Base-by-base conservation (phyloP, 2,113 vertebrate genomes). In the Pardalotus punctatus region DNA sequence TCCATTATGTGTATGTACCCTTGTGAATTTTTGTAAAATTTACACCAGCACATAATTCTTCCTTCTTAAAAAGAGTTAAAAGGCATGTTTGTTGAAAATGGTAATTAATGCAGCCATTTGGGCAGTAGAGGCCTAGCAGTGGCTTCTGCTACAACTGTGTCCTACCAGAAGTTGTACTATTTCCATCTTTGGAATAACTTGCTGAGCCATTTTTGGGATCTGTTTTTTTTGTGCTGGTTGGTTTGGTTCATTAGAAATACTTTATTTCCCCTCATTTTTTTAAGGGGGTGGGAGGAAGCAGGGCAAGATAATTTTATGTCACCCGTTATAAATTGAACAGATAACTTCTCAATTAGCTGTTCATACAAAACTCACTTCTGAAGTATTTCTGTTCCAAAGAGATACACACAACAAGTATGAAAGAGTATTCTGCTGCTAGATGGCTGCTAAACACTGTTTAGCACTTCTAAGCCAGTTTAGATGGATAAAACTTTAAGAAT, bases 251-350 rank as follows among this genome's bases (percentile, higher is more conserved):
- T 31, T 45, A 42, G 48, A 82, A 79, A 66, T 66, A 35, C 40
- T 61, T 65, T 66, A 27, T 33, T 31, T 9, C 5, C 3, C 5
- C 7, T 14, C 2, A 4, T n/a, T 36, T 51, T 67, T 40, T 62
- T 22, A 3, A 40, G 8, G 4, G 21, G 7, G 9, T 0, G 0
- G 11, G 23, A 16, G 18, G 38, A 45, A 60, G 54, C 9, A 33
- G 11, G 13, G 15, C 25, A 27, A 8, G 24, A 20, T 73, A 13
- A 19, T 58, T 74, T 74, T 45, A 3, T 36, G 29, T 54, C 6
- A 33, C 33, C 25, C 22, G 5, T 28, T 36, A 38, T 18, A 76
- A 64, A 54, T 62, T 71, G 35, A 80, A 35, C 21, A 81, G 31
- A 14, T 73, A 33, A 33, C 9, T 81, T 78, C 33, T 90, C 5